Percentiles rank a stretch among this genome's conserved stretches.
phyloP scores from a whole-genome alignment of 2,797 vertebrate genomes.

The Amazona ochrocephala region DNA sequence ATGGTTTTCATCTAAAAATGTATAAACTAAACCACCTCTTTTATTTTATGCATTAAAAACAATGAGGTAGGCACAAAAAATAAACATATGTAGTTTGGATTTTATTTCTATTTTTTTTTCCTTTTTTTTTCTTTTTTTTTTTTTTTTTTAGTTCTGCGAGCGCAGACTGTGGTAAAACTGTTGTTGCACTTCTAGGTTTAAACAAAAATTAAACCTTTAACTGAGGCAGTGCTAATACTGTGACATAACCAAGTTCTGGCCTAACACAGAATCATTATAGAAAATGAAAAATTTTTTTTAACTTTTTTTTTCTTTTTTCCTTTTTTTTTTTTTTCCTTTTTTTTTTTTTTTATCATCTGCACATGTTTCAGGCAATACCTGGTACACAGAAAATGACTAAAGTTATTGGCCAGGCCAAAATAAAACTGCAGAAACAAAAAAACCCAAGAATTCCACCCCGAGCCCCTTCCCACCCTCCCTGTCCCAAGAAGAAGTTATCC shows the following conservation, averaged over 20 bases:
- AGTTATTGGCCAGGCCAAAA: constrained; percentile 77
- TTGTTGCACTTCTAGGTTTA: constrained; percentile 81
- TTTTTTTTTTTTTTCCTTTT: background rate
- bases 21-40: constrained; percentile 83
- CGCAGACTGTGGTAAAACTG: constrained; percentile 76
- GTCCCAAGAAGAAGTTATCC: constrained; percentile 78
- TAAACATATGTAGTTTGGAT: constrained; percentile 76
- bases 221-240: constrained; percentile 83
- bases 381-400: constrained; percentile 79
- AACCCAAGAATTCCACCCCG: constrained; percentile 60
- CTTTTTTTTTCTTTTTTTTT: background rate
- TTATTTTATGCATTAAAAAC: constrained; percentile 83
- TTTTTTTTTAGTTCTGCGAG: constrained; percentile 64
- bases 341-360: constrained; percentile 59
- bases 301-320: background rate
- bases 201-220: constrained; percentile 82
- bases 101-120: constrained; percentile 62
- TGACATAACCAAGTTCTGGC: constrained; percentile 81
- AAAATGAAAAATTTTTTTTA: constrained; percentile 62
- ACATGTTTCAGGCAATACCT: constrained; percentile 81
- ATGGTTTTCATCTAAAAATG: constrained; percentile 75
- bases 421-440: constrained; percentile 73
- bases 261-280: constrained; percentile 74
- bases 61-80: constrained; percentile 87
- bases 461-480: constrained; percentile 65